phyloP scores from a whole-genome alignment of 2,113 vertebrate species.

The Campylomormyrus tamandua region DNA sequence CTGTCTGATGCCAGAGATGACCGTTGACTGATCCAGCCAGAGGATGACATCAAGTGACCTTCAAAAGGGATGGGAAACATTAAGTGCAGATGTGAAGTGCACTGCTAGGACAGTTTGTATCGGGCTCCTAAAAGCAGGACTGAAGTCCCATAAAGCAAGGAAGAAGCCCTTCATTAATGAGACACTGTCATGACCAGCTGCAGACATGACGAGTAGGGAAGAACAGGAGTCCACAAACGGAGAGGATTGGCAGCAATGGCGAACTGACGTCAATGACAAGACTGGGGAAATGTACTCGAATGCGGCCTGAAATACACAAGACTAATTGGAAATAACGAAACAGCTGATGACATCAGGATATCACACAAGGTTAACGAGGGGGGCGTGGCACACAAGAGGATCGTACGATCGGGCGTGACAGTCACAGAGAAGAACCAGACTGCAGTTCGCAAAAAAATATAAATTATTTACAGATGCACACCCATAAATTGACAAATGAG shows the following conservation, averaged over 20 bases:
- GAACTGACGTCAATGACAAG: too few species aligned
- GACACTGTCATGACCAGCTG: neutral
- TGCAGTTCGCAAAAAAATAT: neutral
- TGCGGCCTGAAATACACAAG: too few species aligned
- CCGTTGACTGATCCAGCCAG: neutral
- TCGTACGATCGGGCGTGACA: too few species aligned
- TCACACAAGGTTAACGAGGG: too few species aligned
- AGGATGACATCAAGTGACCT: neutral
- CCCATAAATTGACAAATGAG: neutral
- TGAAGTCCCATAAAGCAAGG: neutral
- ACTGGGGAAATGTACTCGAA: too few species aligned
- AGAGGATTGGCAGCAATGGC: too few species aligned
- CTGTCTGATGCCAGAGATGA: neutral
- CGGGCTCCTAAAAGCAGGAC: neutral
- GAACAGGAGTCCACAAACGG: too few species aligned
- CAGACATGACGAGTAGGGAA: too few species aligned
- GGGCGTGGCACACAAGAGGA: too few species aligned
- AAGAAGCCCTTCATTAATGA: neutral
- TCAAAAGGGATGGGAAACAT: neutral
- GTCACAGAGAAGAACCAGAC: neutral
- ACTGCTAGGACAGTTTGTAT: neutral
- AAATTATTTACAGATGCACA: neutral
- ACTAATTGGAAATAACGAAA: too few species aligned
- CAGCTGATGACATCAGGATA: too few species aligned
- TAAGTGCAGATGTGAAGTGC: neutral